Conservation (phyloP, 2,797 vertebrate species). For the Falco columbarius region DNA sequence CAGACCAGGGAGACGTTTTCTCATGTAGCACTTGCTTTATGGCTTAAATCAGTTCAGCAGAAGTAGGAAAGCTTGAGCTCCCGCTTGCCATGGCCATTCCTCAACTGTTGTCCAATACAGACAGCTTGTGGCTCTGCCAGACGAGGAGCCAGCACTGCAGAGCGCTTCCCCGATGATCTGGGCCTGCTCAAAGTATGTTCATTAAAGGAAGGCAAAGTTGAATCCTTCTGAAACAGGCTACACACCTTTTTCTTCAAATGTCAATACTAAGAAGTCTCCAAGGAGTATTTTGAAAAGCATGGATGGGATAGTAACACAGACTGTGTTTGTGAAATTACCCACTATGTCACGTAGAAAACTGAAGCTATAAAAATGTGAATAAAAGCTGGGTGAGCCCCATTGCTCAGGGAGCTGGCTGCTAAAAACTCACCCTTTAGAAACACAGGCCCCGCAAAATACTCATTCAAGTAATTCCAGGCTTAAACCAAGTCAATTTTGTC, state of each 20-base stretch:
- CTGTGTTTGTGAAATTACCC: neutral
- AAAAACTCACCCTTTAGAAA: neutral
- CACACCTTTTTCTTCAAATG: neutral
- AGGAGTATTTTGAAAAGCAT: neutral
- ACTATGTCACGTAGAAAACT: neutral
- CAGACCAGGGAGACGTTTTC: neutral
- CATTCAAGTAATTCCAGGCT: neutral
- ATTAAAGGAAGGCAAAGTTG: neutral
- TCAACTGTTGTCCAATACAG: neutral
- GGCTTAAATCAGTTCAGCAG: neutral
- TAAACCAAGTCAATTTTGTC: neutral
- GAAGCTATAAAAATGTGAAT: neutral
- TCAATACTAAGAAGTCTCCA: neutral
- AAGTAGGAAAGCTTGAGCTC: neutral
- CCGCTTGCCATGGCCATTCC: fast-evolving
- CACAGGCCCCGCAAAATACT: neutral
- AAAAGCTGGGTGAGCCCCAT: neutral
- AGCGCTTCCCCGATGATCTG: neutral
- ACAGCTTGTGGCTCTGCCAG: neutral
- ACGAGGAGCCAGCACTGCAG: neutral
- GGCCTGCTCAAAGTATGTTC: neutral
- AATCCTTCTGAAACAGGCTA: neutral
- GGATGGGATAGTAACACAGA: neutral
- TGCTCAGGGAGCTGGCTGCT: neutral
- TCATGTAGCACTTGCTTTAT: fast-evolving